Percentiles rank a stretch among this genome's conserved stretches.
Conservation (phyloP, 64 coral and sea anemone species). For the Actinia tenebrosa region DNA sequence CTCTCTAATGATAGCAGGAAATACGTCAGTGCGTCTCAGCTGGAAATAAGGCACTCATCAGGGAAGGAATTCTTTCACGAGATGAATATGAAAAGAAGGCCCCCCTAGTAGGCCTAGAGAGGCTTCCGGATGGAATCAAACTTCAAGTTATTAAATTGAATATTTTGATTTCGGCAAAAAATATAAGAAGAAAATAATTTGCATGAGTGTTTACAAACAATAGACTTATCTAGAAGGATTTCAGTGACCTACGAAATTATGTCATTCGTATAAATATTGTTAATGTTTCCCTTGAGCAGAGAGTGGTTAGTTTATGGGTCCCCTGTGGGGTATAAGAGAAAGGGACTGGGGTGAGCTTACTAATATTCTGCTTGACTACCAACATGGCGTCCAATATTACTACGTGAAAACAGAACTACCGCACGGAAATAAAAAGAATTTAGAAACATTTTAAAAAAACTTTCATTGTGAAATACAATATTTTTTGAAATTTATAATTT, state of each 20-base stretch:
- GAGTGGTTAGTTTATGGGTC: neutral
- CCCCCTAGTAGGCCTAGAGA: neutral
- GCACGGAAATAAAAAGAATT: neutral
- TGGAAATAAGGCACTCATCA: neutral
- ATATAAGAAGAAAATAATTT: neutral
- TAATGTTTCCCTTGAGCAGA: neutral
- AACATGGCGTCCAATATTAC: slow-evolving; percentile 15
- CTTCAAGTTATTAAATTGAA: neutral
- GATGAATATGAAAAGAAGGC: neutral
- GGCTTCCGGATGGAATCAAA: neutral
- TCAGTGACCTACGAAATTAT: neutral
- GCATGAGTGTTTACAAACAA: neutral
- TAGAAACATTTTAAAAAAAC: neutral
- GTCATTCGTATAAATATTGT: neutral
- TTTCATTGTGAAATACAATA: neutral
- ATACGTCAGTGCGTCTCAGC: neutral
- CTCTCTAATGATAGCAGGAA: neutral
- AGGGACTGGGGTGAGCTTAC: neutral
- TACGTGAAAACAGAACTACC: neutral
- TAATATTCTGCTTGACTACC: neutral
- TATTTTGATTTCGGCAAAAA: neutral
- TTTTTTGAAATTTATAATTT: neutral
- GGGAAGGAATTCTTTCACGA: neutral
- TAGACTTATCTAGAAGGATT: neutral
- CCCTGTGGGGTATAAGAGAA: neutral